A percentile compares a stretch with the other conserved stretches of the same genome.
phyloP scores from a whole-genome alignment of 2,888 invertebrate genomes.

The Drosophila acutilabella region DNA sequence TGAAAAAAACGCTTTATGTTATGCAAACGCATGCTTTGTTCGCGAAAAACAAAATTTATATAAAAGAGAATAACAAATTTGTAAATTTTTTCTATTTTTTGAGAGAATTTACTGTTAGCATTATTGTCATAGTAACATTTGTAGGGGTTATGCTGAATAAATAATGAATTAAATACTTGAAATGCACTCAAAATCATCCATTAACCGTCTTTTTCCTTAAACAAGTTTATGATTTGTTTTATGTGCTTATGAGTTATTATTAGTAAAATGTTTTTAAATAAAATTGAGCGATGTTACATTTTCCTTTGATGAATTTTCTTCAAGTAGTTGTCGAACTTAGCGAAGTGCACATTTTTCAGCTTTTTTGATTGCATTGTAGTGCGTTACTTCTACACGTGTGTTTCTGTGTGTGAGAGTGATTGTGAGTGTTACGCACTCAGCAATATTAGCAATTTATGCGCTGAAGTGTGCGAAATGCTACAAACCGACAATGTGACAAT shows the following conservation, averaged over 20 bases:
- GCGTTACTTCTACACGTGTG: conserved; percentile 35
- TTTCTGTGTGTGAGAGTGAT: conserved; percentile 1
- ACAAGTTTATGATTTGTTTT: no score
- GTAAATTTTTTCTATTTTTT: conserved; percentile 29
- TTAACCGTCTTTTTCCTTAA: no score
- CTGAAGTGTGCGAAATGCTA: conserved; percentile 59
- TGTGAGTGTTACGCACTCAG: conserved; percentile 57
- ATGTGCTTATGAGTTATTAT: not conserved
- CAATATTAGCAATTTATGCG: conserved; percentile 77
- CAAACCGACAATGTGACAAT: conserved; percentile 32
- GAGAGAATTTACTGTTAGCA: conserved; percentile 22
- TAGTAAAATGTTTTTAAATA: no score
- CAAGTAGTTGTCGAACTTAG: not conserved
- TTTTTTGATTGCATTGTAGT: conserved; percentile 60
- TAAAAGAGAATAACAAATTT: conserved; percentile 2
- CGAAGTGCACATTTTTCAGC: conserved; percentile 34
- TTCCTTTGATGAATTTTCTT: not conserved
- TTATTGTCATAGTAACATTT: no score
- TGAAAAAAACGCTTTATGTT: conserved; percentile 20
- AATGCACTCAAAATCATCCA: no score
- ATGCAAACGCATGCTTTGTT: conserved; percentile 65
- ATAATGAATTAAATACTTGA: no score
- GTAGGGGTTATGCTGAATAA: not conserved
- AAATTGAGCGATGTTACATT: not conserved
- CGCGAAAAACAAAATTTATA: conserved; percentile 18